Evolutionary conservation across 2,113 vertebrate species (phyloP).

Genomic region (Sander vitreus): DNA sequence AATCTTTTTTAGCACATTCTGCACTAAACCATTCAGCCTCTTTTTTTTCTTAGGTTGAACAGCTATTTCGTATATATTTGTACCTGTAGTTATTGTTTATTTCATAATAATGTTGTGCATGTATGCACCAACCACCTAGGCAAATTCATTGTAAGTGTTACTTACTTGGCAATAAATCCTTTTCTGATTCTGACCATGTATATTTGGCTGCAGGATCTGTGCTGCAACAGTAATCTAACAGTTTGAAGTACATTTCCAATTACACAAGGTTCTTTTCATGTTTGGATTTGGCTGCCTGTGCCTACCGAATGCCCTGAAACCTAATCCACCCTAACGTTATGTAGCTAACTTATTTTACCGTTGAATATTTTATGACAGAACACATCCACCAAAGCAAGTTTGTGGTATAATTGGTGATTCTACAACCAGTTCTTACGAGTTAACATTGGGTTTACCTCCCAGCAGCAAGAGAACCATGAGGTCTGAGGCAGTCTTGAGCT

Average conservation of each 20-base stretch:
- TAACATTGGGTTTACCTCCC: conserved; percentile 85
- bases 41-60: too few species aligned
- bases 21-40: too few species aligned
- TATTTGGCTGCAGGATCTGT: not conserved
- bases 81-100: too few species aligned
- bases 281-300: not conserved
- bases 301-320: not conserved
- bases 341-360: not conserved
- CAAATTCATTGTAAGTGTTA: too few species aligned
- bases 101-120: too few species aligned
- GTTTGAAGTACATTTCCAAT: conserved; percentile 10
- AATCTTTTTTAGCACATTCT: too few species aligned
- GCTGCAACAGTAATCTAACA: not conserved
- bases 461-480: conserved; percentile 97
- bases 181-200: not conserved
- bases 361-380: not conserved
- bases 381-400: too few species aligned
- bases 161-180: too few species aligned
- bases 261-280: conserved; percentile 6
- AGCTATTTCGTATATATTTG: too few species aligned
- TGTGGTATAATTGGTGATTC: not conserved
- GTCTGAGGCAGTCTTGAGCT: conserved; percentile 97
- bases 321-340: not conserved
- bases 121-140: too few species aligned
- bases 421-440: not conserved